Evolutionary conservation across 2,888 invertebrate species (phyloP).

Genomic region (Drosophila sordidula): DNA sequence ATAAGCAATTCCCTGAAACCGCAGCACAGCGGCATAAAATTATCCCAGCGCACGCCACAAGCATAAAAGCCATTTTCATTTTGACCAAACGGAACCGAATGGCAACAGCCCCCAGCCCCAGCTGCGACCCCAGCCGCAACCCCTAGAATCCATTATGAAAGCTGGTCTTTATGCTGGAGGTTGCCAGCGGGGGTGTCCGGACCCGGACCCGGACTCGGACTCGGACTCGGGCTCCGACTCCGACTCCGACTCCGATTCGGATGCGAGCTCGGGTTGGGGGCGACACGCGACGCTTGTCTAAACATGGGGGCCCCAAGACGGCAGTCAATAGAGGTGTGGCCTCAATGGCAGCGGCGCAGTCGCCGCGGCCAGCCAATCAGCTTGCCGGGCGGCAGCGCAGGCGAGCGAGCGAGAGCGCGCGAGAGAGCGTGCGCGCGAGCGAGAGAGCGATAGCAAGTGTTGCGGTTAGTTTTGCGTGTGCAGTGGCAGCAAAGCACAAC

Average conservation of each 20-base stretch:
- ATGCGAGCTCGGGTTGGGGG: conserved; percentile 8
- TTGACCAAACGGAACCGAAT: conserved; percentile 51
- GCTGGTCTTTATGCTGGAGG: conserved; percentile 13
- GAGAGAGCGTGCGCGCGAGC: conserved; percentile 6
- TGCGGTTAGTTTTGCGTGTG: conserved; percentile 76
- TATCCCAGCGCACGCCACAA: conserved; percentile 72
- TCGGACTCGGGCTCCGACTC: conserved; percentile 1
- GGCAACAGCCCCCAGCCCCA: conserved; percentile 14
- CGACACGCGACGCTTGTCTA: conserved; percentile 54
- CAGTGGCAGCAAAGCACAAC: conserved; percentile 51
- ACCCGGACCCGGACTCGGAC: conserved; percentile 5
- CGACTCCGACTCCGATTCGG: conserved; percentile 1
- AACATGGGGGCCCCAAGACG: conserved; percentile 46
- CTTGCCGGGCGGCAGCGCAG: conserved; percentile 34
- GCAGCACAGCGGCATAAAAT: conserved; percentile 56
- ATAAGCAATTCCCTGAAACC: conserved; percentile 69
- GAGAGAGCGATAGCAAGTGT: conserved; percentile 21
- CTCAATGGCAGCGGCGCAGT: conserved; percentile 71
- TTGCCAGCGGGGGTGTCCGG: conserved; percentile 16
- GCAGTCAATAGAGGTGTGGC: conserved; percentile 78
- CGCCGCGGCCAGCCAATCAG: conserved; percentile 73
- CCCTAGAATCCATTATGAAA: conserved; percentile 21
- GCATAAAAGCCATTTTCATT: conserved; percentile 81
- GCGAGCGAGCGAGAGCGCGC: conserved; percentile 20
- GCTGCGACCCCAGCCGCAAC: not conserved